These are phyloP conservation scores for Paracanthobrama guichenoti DNA, from an alignment of 2,113 vertebrate species.

Conservation along the genomic window DNA sequence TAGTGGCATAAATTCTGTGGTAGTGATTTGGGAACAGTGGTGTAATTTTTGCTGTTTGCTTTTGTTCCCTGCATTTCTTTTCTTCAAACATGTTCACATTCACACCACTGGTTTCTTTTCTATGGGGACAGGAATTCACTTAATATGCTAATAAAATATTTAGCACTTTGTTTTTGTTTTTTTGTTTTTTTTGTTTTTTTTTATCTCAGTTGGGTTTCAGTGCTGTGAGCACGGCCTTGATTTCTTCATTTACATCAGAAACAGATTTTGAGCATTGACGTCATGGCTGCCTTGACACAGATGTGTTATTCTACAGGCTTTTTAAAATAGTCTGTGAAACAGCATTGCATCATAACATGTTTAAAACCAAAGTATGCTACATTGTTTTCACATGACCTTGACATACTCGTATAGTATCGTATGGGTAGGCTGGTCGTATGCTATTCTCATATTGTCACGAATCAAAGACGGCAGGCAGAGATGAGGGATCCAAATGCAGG, in stretches of 20 bases:
- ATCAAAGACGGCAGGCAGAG: too few species aligned
- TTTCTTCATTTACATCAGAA: neutral
- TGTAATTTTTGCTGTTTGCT: conserved; percentile 13
- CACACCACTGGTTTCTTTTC: conserved; percentile 25
- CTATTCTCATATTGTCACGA: neutral
- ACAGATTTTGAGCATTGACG: neutral
- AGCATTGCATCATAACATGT: neutral
- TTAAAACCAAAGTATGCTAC: neutral
- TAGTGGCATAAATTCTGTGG: neutral
- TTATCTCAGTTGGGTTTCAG: neutral
- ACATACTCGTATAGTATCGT: neutral
- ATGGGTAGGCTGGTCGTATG: neutral
- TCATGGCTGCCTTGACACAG: neutral
- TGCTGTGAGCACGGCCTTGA: neutral
- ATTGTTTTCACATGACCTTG: neutral
- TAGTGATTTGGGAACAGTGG: conserved; percentile 1
- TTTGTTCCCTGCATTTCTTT: conserved; percentile 18
- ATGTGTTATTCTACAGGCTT: neutral
- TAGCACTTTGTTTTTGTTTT: conserved; percentile 1
- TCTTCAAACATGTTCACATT: neutral
- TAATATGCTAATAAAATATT: conserved; percentile 35
- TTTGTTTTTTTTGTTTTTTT: neutral
- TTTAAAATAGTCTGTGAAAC: neutral
- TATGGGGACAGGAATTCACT: conserved; percentile 13
- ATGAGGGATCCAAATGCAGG: too few species aligned